A percentile compares a stretch with the other conserved stretches of the same genome.
Evolutionary conservation across 2,797 vertebrate species (phyloP).

Genomic region (Uromys caudimaculatus): DNA sequence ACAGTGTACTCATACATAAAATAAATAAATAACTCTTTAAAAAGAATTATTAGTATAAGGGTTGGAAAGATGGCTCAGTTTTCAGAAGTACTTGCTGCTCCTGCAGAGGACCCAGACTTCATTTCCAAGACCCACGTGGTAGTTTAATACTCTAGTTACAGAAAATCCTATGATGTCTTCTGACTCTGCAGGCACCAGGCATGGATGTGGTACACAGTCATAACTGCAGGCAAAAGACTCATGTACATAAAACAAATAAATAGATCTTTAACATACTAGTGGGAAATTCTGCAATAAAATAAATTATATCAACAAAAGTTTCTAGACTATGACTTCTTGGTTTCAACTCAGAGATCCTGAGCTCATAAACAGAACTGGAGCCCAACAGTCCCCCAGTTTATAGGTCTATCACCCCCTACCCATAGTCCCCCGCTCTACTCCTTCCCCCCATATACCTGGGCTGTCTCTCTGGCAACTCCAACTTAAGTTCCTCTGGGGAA

Average conservation of each 20-base stretch:
- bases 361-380: background rate
- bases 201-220: background rate
- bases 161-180: background rate
- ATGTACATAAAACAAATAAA: background rate
- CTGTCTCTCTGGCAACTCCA: constrained; percentile 92
- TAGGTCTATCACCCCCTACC: background rate
- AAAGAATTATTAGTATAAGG: background rate
- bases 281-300: constrained; percentile 33
- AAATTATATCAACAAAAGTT: background rate
- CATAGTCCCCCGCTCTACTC: background rate
- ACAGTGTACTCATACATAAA: too few relatives aligned
- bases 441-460: constrained; percentile 90
- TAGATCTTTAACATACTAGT: background rate
- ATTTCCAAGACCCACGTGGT: background rate
- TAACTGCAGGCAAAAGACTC: background rate
- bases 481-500: constrained; percentile 91
- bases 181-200: background rate
- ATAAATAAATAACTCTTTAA: too few relatives aligned
- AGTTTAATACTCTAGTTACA: background rate
- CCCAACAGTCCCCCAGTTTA: background rate
- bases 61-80: background rate
- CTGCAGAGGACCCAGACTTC: background rate
- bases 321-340: background rate
- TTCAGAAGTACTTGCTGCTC: background rate
- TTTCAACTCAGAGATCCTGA: background rate